Percentiles rank a stretch among this genome's conserved stretches.
phyloP scores from a whole-genome alignment of 2,113 vertebrate species.

The Aegithalos caudatus region DNA sequence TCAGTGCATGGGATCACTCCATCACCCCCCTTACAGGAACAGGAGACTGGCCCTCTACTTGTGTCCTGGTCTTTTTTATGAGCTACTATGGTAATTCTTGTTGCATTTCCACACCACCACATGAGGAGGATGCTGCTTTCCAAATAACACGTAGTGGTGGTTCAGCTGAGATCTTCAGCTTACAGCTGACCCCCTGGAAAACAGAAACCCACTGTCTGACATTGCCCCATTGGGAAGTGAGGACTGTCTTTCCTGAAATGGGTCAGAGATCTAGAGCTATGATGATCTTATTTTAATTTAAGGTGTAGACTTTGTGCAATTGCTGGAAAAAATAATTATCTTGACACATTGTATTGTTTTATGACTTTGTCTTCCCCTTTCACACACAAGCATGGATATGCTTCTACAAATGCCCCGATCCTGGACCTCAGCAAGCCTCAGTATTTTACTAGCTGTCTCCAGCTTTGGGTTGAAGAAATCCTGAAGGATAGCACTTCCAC shows the following conservation, averaged over 20 bases:
- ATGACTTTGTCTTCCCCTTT: neutral
- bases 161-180: neutral
- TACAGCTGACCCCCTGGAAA: neutral
- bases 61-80: neutral
- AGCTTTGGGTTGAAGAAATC: neutral
- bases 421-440: neutral
- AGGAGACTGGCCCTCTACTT: neutral
- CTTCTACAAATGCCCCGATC: neutral
- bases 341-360: neutral
- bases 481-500: neutral
- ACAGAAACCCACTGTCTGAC: neutral
- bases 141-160: neutral
- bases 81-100: neutral
- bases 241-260: neutral
- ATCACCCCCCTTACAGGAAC: neutral
- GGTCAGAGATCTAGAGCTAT: neutral
- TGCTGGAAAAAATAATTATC: neutral
- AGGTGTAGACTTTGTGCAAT: neutral
- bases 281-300: neutral
- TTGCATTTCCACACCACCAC: neutral
- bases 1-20: neutral
- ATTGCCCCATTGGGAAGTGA: neutral
- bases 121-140: neutral
- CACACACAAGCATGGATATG: neutral
- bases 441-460: neutral